These are phyloP conservation scores for Melanaphis sacchari DNA, from an alignment of 1,140 invertebrate genomes.

Conservation along the genomic window DNA sequence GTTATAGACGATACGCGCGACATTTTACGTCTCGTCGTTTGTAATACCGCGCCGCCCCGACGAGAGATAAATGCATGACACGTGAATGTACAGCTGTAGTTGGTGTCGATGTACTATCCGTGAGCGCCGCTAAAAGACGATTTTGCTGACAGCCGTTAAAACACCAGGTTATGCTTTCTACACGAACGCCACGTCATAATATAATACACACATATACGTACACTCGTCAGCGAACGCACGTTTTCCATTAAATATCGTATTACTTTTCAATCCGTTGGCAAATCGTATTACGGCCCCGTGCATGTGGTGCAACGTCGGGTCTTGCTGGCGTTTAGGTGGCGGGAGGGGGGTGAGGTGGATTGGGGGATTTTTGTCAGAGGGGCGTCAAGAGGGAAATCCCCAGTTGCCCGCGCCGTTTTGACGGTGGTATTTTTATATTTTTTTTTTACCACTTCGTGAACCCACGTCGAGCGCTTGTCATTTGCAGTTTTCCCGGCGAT, in stretches of 20 bases:
- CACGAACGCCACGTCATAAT: not conserved
- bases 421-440: not conserved
- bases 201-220: not conserved
- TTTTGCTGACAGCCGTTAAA: not conserved
- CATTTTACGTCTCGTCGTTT: not conserved
- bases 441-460: not conserved
- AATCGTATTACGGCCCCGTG: not conserved
- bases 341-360: no score
- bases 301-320: not conserved
- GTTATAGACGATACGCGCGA: not conserved
- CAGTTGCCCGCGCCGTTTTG: not conserved
- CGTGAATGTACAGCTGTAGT: not conserved
- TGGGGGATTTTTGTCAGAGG: no score
- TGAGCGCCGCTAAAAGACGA: not conserved
- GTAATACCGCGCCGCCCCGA: not conserved
- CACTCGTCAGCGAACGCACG: not conserved
- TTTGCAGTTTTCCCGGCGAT: not conserved
- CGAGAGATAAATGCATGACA: not conserved
- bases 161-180: not conserved
- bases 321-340: not conserved
- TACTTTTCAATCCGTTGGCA: not conserved
- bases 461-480: slow-evolving; percentile 35
- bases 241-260: slow-evolving; percentile 15
- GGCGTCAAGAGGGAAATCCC: not conserved
- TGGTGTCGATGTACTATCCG: not conserved